Conservation (phyloP, 2,888 invertebrate genomes). For the Melanostoma scalare region DNA sequence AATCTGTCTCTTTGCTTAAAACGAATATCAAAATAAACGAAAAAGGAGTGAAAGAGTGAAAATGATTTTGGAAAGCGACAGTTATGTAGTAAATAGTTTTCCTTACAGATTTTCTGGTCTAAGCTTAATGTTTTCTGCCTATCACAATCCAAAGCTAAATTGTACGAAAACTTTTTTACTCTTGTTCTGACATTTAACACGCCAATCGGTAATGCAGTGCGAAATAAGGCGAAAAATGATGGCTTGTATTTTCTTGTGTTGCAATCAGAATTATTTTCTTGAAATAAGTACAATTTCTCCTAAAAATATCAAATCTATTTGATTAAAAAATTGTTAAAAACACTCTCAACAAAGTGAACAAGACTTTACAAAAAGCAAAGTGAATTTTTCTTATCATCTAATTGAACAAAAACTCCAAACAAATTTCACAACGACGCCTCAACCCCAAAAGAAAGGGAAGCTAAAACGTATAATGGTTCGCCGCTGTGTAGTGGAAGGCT, state of each 20-base stretch:
- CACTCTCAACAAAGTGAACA: neutral
- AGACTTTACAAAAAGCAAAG: neutral
- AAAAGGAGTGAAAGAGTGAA: too few species aligned
- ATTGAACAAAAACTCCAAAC: slow-evolving; percentile 4
- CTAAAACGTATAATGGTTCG: slow-evolving; percentile 78
- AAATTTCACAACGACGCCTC: slow-evolving; percentile 28
- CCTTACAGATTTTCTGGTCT: neutral
- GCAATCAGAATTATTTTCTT: slow-evolving; percentile 26
- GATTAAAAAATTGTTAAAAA: neutral
- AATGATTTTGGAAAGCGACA: too few species aligned
- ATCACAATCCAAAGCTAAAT: neutral
- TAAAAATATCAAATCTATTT: neutral
- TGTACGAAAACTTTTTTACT: neutral
- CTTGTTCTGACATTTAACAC: slow-evolving; percentile 18
- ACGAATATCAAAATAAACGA: too few species aligned
- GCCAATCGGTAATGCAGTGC: slow-evolving; percentile 43
- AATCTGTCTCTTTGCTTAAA: too few species aligned
- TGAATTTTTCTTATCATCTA: neutral
- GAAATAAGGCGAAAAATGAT: neutral
- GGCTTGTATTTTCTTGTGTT: slow-evolving; percentile 29
- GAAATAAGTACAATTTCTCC: slow-evolving; percentile 10
- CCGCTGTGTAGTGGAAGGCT: slow-evolving; percentile 80
- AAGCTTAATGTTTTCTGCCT: neutral
- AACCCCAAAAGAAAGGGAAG: neutral
- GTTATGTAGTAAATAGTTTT: too few species aligned